Base-by-base conservation (phyloP, 2,113 vertebrate species). In the Dipodomys merriami region DNA sequence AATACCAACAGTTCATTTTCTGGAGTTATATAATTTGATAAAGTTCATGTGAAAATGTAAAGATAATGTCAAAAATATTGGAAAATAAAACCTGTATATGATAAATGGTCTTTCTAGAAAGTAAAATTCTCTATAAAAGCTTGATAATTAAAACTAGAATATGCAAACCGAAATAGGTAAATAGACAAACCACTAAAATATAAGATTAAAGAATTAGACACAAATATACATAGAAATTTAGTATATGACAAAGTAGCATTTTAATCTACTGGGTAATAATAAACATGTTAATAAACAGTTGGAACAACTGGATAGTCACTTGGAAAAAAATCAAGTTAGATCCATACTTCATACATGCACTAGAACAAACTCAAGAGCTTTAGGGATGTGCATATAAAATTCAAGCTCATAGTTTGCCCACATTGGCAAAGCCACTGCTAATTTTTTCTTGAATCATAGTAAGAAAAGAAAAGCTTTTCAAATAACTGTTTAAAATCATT, bases 281-380 rank as follows among this genome's bases (percentile, higher is more conserved):
- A 57, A 91, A 60, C 19, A 74, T 95, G 91, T 88, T 69, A 92
- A 83, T 82, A 92, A 91, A 82, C 33, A 91, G 65, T 92, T 86
- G 46, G 46, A 92, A 73, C 33, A 71, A 65, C n/a, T 67, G 82
- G 57, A 18, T 53, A 85, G 7, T 86, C 20, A 92, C 71, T 86
- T 90, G 18, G 67, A 83, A 33, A 84, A 90, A 78, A 27, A 86
- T 88, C 76, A 80, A 96, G 83, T 92, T 85, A 67, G 49, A 94
- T 73, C 29, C 57, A 30, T 83, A 79, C 39, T 35, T 88, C 78
- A 91, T 8, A 77, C 4, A 13, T 65, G 39, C 0, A 64, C 2
- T 46, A 83, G 30, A 85, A 86, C 86, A 91, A 94, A 86, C 16
- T 84, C 20, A 74, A 91, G n/a, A 87, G 10, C 23, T 91, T 89